Base-by-base conservation (phyloP, 2,888 invertebrate species). In the Drosophila atroscutellata region DNA sequence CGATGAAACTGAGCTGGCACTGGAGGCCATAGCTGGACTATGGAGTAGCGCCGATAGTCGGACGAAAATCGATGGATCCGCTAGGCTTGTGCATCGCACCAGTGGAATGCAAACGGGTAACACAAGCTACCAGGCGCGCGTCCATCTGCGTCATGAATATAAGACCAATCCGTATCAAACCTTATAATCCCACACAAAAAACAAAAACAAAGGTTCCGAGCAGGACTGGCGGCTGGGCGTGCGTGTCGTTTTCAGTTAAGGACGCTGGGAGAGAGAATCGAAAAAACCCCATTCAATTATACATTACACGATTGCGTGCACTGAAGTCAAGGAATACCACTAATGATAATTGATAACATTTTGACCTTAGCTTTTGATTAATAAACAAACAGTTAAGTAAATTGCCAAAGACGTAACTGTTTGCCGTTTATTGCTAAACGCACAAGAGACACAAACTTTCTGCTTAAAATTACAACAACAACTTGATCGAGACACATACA, bases 121-220 rank as follows among this genome's bases (percentile, higher is more conserved):
- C 83, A 92, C 92, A 57, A 91, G 83, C 82, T 91, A 90, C 73
- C 91, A 91, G 70, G 93, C 91, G 42, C 89, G 89, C 45, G 67
- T 93, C 56, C 92, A 92, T 81, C 71, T 93, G 36, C 92, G 90
- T 77, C 92, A 92, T 74, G 92, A 92, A 75, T 93, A 92, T 79
- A 91, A 86, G 76, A 72, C 52, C 56, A 78, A 81, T 72, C 70
- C 86, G 58, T 83, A 79, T 80, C 83, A 72, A 72, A 62, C 67
- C 26, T 87, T 79, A 84, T 69, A n/a, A 37, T 20, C 36, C 56
- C 51, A 45, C 24, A 45, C 3, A 20, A 8, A 45, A 45, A 15
- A 45, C 11, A 57, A 49, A n/a, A 9, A 34, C 20, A 83, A 83
- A 91, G 91, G 89, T 87, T 51, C 86, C 26, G 69, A 76, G 26